Conservation (phyloP, 2,888 invertebrate species). For the Yponomeuta cagnagella region DNA sequence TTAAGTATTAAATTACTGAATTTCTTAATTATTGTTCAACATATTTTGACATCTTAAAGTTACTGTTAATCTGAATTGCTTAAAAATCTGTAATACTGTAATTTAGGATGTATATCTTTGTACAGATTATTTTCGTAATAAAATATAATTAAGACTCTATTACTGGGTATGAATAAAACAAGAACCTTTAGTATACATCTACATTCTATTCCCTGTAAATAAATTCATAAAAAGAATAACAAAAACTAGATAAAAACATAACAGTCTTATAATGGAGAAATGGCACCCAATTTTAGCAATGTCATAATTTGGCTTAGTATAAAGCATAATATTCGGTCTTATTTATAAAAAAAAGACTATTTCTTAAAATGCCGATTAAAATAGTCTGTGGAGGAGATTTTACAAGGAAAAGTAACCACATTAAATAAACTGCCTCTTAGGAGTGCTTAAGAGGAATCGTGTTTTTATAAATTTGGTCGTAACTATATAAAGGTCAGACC, state of each 20-base stretch:
- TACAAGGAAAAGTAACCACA: too few species aligned
- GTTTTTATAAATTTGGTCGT: too few species aligned
- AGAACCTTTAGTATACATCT: not conserved
- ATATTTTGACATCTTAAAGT: not conserved
- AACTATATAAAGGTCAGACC: too few species aligned
- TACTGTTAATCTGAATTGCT: not conserved
- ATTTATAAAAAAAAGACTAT: too few species aligned
- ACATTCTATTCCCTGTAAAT: not conserved
- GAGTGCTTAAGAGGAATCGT: too few species aligned
- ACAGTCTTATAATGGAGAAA: constrained; percentile 5
- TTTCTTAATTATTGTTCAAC: not conserved
- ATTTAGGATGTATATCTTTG: constrained; percentile 18
- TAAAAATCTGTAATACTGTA: not conserved
- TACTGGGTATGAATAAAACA: not conserved
- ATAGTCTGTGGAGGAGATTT: too few species aligned
- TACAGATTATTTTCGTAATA: constrained; percentile 34
- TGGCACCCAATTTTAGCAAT: not conserved
- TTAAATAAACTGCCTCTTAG: too few species aligned
- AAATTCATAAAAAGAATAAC: not conserved
- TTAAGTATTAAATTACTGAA: not conserved
- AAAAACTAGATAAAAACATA: not conserved
- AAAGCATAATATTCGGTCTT: too few species aligned
- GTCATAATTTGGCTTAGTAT: not conserved
- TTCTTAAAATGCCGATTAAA: too few species aligned
- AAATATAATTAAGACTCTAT: constrained; percentile 7